phyloP scores from a whole-genome alignment of 2,888 invertebrate genomes.

The Cotesia congregata region DNA sequence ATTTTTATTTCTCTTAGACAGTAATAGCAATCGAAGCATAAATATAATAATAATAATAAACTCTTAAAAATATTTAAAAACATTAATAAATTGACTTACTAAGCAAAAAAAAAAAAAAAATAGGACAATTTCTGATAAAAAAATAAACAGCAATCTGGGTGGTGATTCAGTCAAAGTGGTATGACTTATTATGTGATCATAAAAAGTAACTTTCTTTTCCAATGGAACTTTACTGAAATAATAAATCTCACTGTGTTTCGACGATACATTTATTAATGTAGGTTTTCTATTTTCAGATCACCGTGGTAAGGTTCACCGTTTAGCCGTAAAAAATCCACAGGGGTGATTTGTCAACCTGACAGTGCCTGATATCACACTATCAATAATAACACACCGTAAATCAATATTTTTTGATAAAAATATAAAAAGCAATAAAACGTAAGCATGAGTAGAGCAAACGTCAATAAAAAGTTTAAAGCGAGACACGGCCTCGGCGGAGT shows the following conservation, averaged over 20 bases:
- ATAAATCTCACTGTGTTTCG: conserved; percentile 62
- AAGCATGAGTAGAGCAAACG: neutral
- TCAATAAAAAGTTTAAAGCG: neutral
- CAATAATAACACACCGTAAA: neutral
- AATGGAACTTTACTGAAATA: conserved; percentile 61
- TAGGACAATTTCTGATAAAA: neutral
- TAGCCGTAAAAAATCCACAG: neutral
- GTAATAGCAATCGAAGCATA: neutral
- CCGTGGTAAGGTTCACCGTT: neutral
- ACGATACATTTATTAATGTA: conserved; percentile 65
- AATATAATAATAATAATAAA: neutral
- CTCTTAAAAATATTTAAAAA: neutral
- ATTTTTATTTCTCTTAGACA: neutral
- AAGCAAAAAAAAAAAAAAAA: neutral
- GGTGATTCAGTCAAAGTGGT: conserved; percentile 3
- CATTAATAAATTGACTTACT: neutral
- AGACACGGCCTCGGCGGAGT: neutral
- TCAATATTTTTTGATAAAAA: neutral
- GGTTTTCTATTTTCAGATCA: neutral
- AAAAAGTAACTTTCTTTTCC: conserved; percentile 68
- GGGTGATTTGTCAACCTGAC: neutral
- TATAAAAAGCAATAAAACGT: neutral
- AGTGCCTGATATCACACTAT: neutral
- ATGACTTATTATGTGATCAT: conserved; percentile 63
- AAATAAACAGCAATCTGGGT: neutral